Evolutionary conservation across 2,888 invertebrate genomes (phyloP), one percentile per base, ranked within the genome.

Genomic region (Tetragonisca angustula): DNA sequence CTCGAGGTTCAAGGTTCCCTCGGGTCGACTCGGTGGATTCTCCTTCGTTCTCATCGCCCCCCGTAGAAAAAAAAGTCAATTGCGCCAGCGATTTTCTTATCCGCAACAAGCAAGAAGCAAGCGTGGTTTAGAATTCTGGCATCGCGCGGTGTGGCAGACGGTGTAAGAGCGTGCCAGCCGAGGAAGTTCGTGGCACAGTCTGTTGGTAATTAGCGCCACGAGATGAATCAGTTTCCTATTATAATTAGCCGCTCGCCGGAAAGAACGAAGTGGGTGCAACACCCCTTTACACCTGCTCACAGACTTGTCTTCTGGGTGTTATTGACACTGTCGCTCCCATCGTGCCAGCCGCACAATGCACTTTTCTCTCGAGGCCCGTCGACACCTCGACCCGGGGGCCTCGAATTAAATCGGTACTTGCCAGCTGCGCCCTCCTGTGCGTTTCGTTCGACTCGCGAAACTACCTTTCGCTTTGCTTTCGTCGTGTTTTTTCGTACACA

Each of bases 141-240:
- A 76, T 27, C 27, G 27, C 27, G 27, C 27, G 27, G 27, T 59
- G 59, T 59, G 59, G 61, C 32, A 32, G 32, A 32, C 32, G 36
- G 61, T 19, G 2, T 43, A 24, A 21, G 2, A 17, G 68, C 17
- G 56, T 56, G 59, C 49, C 36, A 43, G 64, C 54, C 24, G 49
- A n/a, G 24, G 17, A 2, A n/a, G 36, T 61, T 36, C n/a, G 56
- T 50, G 64, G 56, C 76, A 74, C 43, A 52, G 71, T 56, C 56
- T 56, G 61, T 24, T 15, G 24, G 73, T 85, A 90, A 90, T 90
- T 90, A 87, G 75, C 68, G 32, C 71, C 36, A 59, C 54, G 71
- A 74, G 79, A 83, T 75, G 81, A 81, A 87, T 86, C 84, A 88
- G 80, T 87, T 86, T 88, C 70, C 83, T 80, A 83, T 88, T 88